A percentile compares a stretch with the other conserved stretches of the same genome.
Evolutionary conservation across 1,140 invertebrate species (phyloP).

Genomic region (Centruroides sculpturatus): DNA sequence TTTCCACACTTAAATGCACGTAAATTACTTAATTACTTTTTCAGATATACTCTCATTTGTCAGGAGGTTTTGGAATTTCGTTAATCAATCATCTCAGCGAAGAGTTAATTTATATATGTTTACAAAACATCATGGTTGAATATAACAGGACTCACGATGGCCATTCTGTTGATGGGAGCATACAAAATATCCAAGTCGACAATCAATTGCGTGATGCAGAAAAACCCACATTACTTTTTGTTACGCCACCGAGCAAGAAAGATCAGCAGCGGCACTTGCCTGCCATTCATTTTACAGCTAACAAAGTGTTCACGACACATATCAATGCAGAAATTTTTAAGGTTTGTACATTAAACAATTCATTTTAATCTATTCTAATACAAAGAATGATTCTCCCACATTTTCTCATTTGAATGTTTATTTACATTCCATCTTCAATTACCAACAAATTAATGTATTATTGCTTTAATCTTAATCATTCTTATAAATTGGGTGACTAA

Average conservation of each 20-base stretch:
- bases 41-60: constrained; percentile 34
- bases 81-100: constrained; percentile 60
- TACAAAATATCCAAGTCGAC: constrained; percentile 72
- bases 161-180: constrained; percentile 51
- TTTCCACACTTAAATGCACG: too few species aligned
- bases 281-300: constrained; percentile 31
- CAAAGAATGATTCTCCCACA: too few species aligned
- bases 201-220: constrained; percentile 79
- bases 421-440: too few species aligned
- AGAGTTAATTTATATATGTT: constrained; percentile 68
- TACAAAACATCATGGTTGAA: constrained; percentile 55
- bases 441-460: too few species aligned
- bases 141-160: constrained; percentile 37
- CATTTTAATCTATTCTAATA: too few species aligned
- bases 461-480: too few species aligned
- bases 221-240: constrained; percentile 65
- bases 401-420: too few species aligned
- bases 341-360: constrained; percentile 25
- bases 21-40: constrained; percentile 33
- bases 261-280: constrained; percentile 28
- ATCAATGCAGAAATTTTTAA: constrained; percentile 61
- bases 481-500: too few species aligned
- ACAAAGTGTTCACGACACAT: constrained; percentile 45
- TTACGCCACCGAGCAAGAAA: constrained; percentile 33
- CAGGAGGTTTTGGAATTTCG: constrained; percentile 62